These are phyloP conservation scores for Oxyruncus cristatus DNA, from an alignment of 2,113 vertebrate species.

Conservation along the genomic window DNA sequence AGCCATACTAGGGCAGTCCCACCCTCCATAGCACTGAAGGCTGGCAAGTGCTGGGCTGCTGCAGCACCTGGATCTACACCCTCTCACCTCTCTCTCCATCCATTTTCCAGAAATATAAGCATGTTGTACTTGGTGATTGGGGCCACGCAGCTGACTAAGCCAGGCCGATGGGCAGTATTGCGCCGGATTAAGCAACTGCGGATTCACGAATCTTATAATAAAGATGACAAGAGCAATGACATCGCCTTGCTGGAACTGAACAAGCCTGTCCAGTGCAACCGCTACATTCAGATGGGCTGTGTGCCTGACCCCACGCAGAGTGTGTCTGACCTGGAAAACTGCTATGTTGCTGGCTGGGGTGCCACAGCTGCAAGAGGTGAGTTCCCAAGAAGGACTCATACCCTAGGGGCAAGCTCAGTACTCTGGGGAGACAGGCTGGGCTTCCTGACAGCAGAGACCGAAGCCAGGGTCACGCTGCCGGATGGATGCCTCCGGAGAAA, in stretches of 20 bases:
- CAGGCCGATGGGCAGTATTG: background rate
- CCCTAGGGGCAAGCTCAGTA: too few species aligned
- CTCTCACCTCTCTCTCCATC: background rate
- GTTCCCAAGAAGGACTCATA: background rate
- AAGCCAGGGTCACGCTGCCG: accelerated
- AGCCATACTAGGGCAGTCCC: accelerated
- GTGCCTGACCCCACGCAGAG: background rate
- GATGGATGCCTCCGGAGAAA: accelerated
- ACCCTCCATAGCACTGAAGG: background rate
- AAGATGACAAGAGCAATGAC: background rate
- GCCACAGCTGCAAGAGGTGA: accelerated
- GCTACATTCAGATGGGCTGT: slow-evolving; percentile 14
- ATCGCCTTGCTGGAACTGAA: slow-evolving; percentile 10
- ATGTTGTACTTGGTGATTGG: background rate
- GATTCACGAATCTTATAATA: background rate
- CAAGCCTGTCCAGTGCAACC: background rate
- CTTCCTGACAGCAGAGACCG: accelerated
- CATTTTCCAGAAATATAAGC: background rate
- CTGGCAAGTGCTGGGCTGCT: background rate
- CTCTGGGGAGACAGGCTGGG: accelerated
- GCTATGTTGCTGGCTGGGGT: slow-evolving; percentile 37
- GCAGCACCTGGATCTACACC: accelerated
- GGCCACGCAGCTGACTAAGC: background rate
- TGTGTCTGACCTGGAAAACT: background rate
- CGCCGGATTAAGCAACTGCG: background rate